These are phyloP conservation scores for Ichneumoninae sp. DNA, from an alignment of 2,888 invertebrate genomes.

Conservation along the genomic window DNA sequence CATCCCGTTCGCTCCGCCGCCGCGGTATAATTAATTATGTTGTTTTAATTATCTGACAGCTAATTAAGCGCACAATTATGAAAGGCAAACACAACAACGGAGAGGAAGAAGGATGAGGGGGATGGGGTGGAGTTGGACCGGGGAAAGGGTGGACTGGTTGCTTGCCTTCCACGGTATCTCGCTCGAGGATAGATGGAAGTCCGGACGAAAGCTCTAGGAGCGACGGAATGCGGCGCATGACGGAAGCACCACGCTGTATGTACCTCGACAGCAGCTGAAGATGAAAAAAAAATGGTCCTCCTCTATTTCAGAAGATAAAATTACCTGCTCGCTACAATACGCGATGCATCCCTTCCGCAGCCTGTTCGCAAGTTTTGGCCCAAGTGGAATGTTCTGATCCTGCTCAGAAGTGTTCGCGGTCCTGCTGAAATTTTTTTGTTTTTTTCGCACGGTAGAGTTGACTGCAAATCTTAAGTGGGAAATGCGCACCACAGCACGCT, in stretches of 20 bases:
- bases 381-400: neutral
- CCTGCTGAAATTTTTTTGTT: no score
- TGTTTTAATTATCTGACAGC: conserved; percentile 79
- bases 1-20: conserved; percentile 36
- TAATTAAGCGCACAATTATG: conserved; percentile 79
- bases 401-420: neutral
- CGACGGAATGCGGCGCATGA: conserved; percentile 18
- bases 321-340: neutral
- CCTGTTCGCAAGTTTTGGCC: neutral
- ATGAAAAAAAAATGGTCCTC: neutral
- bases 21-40: conserved; percentile 77
- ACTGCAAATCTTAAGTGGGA: no score
- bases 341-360: neutral
- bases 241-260: neutral
- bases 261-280: conserved; percentile 10
- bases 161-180: conserved; percentile 44
- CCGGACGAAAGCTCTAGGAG: conserved; percentile 27
- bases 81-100: conserved; percentile 77
- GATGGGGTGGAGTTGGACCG: conserved; percentile 6
- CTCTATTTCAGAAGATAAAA: conserved; percentile 23
- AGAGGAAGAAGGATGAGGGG: conserved; percentile 51
- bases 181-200: conserved; percentile 52
- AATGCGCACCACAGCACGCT: no score
- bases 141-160: conserved; percentile 40
- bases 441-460: no score